Percentiles rank a stretch among this genome's conserved stretches.
Evolutionary conservation across 2,113 vertebrate genomes (phyloP).

Genomic region (Hypanus sabinus): DNA sequence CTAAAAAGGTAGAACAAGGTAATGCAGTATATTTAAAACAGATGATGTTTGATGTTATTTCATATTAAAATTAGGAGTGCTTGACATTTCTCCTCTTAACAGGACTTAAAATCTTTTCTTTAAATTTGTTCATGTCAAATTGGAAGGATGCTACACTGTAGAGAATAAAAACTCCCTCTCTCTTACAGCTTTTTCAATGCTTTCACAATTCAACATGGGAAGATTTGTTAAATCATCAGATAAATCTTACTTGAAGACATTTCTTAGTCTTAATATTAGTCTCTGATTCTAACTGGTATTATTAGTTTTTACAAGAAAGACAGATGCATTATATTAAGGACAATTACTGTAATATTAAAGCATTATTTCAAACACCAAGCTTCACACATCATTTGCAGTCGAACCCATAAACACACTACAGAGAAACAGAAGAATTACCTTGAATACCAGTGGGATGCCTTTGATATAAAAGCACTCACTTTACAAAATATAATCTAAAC

Average conservation of each 20-base stretch:
- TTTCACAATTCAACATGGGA: background rate
- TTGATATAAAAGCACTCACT: constrained; percentile 19
- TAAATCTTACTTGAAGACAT: background rate
- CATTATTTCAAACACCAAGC: constrained; percentile 30
- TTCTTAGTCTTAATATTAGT: constrained; percentile 9
- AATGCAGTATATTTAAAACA: constrained; percentile 59
- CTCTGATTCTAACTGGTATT: background rate
- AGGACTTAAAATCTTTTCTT: constrained; percentile 26
- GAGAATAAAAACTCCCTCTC: background rate
- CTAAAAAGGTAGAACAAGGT: constrained; percentile 57
- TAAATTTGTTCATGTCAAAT: constrained; percentile 24
- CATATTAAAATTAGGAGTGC: constrained; percentile 42
- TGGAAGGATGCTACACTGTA: background rate
- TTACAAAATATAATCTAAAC: constrained; percentile 6
- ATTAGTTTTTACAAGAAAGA: background rate
- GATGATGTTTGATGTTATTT: constrained; percentile 63
- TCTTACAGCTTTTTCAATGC: background rate
- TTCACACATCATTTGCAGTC: constrained; percentile 32
- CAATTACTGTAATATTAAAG: constrained; percentile 27
- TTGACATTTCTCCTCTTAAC: too few species aligned
- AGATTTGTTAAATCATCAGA: background rate
- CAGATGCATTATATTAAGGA: background rate
- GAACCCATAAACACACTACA: constrained; percentile 20
- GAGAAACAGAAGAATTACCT: constrained; percentile 3
- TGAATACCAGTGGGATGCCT: background rate